phyloP scores from a whole-genome alignment of 2,797 vertebrate genomes.

The Tarsius wallacei region DNA sequence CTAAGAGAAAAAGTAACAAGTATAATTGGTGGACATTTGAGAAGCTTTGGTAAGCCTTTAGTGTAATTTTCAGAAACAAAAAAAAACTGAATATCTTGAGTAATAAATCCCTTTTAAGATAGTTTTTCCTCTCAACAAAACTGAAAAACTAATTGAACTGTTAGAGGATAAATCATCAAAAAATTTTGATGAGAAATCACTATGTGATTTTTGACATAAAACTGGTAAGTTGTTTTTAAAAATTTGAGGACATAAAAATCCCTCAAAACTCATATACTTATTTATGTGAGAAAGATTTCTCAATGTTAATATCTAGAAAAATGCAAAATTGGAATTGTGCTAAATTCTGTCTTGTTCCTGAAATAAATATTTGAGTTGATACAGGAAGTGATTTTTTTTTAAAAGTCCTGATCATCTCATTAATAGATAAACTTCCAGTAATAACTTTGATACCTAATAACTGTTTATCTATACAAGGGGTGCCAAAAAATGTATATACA shows the following conservation, averaged over 20 bases:
- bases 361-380: slow-evolving; percentile 59
- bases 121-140: slow-evolving; percentile 42
- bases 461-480: not conserved
- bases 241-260: not conserved
- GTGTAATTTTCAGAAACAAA: not conserved
- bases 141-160: slow-evolving; percentile 40
- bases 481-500: too few species aligned
- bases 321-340: not conserved
- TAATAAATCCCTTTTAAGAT: slow-evolving; percentile 14
- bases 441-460: slow-evolving; percentile 2
- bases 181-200: slow-evolving; percentile 49
- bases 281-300: not conserved
- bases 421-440: not conserved
- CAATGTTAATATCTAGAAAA: not conserved
- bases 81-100: not conserved
- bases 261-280: slow-evolving; percentile 13
- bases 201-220: slow-evolving; percentile 34
- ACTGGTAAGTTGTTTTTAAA: slow-evolving; percentile 2
- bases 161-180: slow-evolving; percentile 57
- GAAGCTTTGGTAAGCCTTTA: not conserved
- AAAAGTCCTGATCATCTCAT: not conserved
- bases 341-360: not conserved
- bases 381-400: not conserved
- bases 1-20: slow-evolving; percentile 44
- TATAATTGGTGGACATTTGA: not conserved